These are phyloP conservation scores for Dunckerocampus dactyliophorus DNA, from an alignment of 2,113 vertebrate species.

Conservation along the genomic window DNA sequence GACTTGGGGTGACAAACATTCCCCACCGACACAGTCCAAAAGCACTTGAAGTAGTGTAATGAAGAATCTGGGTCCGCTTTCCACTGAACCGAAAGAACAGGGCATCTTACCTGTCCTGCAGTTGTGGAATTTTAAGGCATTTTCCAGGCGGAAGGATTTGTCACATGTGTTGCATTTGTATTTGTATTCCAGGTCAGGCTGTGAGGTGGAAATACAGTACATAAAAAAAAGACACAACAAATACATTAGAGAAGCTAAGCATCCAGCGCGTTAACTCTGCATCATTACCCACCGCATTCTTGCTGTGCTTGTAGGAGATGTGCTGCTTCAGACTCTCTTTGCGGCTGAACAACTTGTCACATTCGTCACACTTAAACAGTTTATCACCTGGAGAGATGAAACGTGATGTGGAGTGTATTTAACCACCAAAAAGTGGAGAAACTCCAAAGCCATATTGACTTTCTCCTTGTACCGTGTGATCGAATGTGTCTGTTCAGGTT, in stretches of 20 bases:
- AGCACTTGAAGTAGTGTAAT: too few species aligned
- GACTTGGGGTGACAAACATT: too few species aligned
- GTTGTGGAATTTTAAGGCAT: constrained; percentile 94
- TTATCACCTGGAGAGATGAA: constrained; percentile 81
- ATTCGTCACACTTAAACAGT: constrained; percentile 96
- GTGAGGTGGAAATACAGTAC: constrained; percentile 29
- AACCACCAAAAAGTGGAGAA: background rate
- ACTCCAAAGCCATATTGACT: background rate
- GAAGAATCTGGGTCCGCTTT: too few species aligned
- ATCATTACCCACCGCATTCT: constrained; percentile 77
- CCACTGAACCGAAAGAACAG: too few species aligned
- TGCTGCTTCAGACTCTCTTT: constrained; percentile 98
- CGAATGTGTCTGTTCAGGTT: constrained; percentile 96
- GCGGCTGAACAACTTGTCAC: constrained; percentile 96
- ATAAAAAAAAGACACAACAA: background rate
- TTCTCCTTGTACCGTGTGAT: constrained; percentile 80
- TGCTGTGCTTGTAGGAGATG: constrained; percentile 98
- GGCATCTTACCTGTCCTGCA: constrained; percentile 85
- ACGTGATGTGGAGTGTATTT: background rate
- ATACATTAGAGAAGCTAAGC: background rate
- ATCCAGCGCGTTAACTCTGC: accelerated
- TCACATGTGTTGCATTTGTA: constrained; percentile 89
- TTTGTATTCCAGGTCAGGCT: constrained; percentile 89
- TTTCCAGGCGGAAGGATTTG: constrained; percentile 94
- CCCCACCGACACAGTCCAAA: too few species aligned